A percentile compares a stretch with the other conserved stretches of the same genome.
Evolutionary conservation across 2,797 vertebrate species (phyloP).

Genomic region (Stomatorhinus walkeri): DNA sequence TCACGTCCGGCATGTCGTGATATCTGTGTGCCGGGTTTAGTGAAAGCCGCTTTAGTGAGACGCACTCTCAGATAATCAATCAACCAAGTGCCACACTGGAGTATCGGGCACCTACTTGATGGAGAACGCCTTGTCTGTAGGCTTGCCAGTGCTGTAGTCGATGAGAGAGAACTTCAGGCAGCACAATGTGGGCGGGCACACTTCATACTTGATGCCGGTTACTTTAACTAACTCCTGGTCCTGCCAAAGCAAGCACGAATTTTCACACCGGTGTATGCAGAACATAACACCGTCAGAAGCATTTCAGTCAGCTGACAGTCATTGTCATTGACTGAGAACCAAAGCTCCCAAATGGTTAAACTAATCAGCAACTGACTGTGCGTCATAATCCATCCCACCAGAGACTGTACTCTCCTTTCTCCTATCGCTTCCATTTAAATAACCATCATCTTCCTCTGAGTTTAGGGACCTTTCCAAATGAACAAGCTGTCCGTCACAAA

Average conservation of each 20-base stretch:
- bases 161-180: slow-evolving; percentile 91
- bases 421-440: neutral
- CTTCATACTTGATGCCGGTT: slow-evolving; percentile 89
- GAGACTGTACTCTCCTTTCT: neutral
- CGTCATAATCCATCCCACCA: neutral
- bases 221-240: slow-evolving; percentile 99
- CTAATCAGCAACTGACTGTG: neutral
- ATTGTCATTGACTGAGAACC: neutral
- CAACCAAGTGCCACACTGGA: neutral
- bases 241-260: slow-evolving; percentile 47
- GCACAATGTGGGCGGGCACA: slow-evolving; percentile 88
- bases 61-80: neutral
- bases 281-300: neutral
- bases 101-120: slow-evolving; percentile 68
- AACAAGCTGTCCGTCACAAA: neutral
- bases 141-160: slow-evolving; percentile 80
- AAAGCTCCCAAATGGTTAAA: neutral
- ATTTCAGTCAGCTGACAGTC: neutral
- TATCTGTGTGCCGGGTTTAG: slow-evolving; percentile 62
- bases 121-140: slow-evolving; percentile 84
- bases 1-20: slow-evolving; percentile 97
- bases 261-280: neutral
- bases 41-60: neutral
- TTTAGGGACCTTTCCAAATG: neutral
- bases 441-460: neutral